phyloP scores from a whole-genome alignment of 2,888 invertebrate genomes.

The Melanostoma scalare region DNA sequence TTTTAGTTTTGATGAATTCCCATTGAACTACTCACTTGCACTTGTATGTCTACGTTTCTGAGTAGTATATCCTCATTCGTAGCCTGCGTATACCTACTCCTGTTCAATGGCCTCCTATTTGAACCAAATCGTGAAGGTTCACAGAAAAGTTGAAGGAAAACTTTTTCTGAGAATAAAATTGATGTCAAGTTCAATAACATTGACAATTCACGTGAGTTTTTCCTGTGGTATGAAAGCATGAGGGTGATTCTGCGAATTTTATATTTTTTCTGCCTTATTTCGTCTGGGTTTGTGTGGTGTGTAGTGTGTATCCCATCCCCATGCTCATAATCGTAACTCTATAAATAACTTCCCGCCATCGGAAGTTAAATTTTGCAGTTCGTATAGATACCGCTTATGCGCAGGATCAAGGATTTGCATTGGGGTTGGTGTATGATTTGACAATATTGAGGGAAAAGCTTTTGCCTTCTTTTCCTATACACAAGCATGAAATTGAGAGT shows the following conservation, averaged over 20 bases:
- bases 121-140: not conserved
- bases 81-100: not conserved
- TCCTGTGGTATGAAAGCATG: conserved; percentile 32
- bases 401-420: conserved; percentile 42
- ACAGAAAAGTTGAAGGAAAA: not conserved
- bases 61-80: not conserved
- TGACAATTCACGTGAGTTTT: conserved; percentile 55
- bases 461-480: no score
- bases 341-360: conserved; percentile 63
- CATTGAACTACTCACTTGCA: no score
- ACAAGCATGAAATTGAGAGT: no score
- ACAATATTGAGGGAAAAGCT: no score
- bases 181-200: conserved; percentile 69
- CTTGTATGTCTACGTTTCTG: not conserved
- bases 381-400: conserved; percentile 15
- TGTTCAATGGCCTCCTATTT: not conserved
- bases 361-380: conserved; percentile 38
- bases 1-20: no score
- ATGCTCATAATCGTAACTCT: conserved; percentile 36
- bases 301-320: conserved; percentile 16
- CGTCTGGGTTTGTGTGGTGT: not conserved
- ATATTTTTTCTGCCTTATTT: conserved; percentile 6
- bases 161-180: conserved; percentile 45
- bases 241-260: conserved; percentile 16
- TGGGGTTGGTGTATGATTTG: not conserved